Percentiles rank a stretch among this genome's conserved stretches.
Conservation (phyloP, 2,888 invertebrate genomes). For the Bembecia ichneumoniformis region DNA sequence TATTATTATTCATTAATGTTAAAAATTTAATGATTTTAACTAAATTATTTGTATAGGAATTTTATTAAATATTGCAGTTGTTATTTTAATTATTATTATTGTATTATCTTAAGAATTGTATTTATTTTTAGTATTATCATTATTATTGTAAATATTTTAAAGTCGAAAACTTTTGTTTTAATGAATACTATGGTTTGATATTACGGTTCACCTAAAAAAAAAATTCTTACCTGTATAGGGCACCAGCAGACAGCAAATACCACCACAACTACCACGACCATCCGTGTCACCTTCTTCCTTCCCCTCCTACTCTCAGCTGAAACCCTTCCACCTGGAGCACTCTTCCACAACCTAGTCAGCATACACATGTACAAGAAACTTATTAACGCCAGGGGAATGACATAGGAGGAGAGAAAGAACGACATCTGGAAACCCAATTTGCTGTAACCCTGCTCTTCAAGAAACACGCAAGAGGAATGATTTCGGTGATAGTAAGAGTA, state of each 20-base stretch:
- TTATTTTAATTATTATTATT: too few species aligned
- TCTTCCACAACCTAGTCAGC: conserved; percentile 89
- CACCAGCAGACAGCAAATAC: conserved; percentile 96
- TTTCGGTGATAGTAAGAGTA: conserved; percentile 75
- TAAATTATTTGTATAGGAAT: too few species aligned
- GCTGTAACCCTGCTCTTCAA: conserved; percentile 74
- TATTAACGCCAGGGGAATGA: conserved; percentile 88
- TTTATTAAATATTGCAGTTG: too few species aligned
- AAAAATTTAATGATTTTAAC: too few species aligned
- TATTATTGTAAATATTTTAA: too few species aligned
- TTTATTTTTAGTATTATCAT: too few species aligned
- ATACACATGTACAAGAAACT: conserved; percentile 91
- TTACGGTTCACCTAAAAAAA: too few species aligned
- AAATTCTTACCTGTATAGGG: conserved; percentile 84
- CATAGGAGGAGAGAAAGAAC: conserved; percentile 90
- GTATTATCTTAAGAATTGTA: too few species aligned
- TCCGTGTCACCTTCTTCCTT: conserved; percentile 89
- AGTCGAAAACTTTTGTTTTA: too few species aligned
- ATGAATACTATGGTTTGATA: too few species aligned
- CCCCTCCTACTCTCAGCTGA: conserved; percentile 87
- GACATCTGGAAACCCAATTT: conserved; percentile 79
- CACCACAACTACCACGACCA: conserved; percentile 92
- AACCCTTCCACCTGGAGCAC: conserved; percentile 84
- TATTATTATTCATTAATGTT: too few species aligned
- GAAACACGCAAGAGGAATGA: conserved; percentile 79